Base-by-base conservation (phyloP, 2,113 vertebrate genomes). In the Oncorhynchus gorbuscha region DNA sequence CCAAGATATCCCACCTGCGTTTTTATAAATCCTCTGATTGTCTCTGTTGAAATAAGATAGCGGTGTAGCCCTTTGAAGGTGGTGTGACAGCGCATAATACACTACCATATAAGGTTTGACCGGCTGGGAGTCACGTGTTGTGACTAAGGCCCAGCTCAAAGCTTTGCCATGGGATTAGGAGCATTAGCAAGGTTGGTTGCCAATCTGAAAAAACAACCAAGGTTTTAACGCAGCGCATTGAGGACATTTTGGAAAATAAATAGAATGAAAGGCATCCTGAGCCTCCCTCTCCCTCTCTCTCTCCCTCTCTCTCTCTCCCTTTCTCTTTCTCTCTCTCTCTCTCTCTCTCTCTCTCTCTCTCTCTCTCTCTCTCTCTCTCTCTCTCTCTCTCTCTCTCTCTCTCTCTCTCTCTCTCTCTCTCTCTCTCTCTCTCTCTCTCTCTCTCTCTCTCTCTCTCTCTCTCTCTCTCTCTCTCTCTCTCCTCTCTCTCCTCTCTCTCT, bases 41-140 rank as follows among this genome's bases (percentile, higher is more conserved):
- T 91, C 87, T 92, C 89, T 91, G 85, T 72, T 13, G 81, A 74
- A 81, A 88, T 85, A 78, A 89, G 90, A 92, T 92, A 91, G 86
- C 2, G 83, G 26, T 51, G 62, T 18, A 55, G 55, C 0, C 77
- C 89, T 90, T 91, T 88, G 87, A 92, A 87, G 88, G 83, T 71
- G 86, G 81, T 82, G 82, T 71, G 83, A 84, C 86, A 62, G 87
- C 75, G 76, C 62, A 84, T 70, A 84, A 84, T 87, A 87, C 86
- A 79, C 78, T 16, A 18, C 16, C 13, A 80, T 39, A 81, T 84
- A 82, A 66, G 77, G 80, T 90, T 79, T 28, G 85, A 86, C 84
- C 87, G 71, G 78, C 51, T 77, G 14, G 79, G 75, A 70, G 73
- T 83, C 82, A 79, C 75, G 72, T 74, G 78, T 82, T 84, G 85